Evolutionary conservation across 1,140 invertebrate species (phyloP).

Genomic region (Bathynomus jamesi): DNA sequence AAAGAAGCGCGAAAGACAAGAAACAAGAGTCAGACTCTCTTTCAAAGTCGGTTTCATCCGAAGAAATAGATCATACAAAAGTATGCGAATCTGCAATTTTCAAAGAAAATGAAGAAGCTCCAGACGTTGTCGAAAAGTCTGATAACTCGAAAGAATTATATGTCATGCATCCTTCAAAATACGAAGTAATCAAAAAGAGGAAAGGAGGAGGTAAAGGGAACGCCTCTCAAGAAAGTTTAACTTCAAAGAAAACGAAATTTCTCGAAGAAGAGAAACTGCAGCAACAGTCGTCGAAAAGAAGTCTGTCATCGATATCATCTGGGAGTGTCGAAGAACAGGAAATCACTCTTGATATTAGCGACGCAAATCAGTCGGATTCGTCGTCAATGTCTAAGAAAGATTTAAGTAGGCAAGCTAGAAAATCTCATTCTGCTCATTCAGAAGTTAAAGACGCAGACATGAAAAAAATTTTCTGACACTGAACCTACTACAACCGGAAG

Average conservation of each 20-base stretch:
- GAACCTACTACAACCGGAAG: too few species aligned
- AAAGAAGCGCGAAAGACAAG: conserved; percentile 9
- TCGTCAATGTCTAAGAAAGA: background rate
- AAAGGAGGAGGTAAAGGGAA: background rate
- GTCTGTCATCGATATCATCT: background rate
- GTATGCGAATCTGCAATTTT: background rate
- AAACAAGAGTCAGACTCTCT: conserved; percentile 4
- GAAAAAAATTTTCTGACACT: too few species aligned
- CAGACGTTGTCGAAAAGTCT: background rate
- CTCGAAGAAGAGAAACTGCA: background rate
- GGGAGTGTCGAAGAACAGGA: background rate
- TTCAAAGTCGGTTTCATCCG: background rate
- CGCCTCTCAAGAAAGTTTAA: background rate
- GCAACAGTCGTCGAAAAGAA: background rate
- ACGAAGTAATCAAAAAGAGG: background rate
- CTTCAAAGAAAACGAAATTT: background rate
- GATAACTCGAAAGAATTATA: background rate
- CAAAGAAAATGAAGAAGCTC: background rate
- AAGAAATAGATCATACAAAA: background rate
- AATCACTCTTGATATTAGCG: background rate
- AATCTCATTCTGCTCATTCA: too few species aligned
- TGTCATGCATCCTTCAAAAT: background rate
- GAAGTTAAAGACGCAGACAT: too few species aligned
- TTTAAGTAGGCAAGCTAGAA: too few species aligned
- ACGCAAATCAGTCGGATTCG: background rate